phyloP scores from a whole-genome alignment of 2,797 vertebrate genomes.

The Astyanax mexicanus region DNA sequence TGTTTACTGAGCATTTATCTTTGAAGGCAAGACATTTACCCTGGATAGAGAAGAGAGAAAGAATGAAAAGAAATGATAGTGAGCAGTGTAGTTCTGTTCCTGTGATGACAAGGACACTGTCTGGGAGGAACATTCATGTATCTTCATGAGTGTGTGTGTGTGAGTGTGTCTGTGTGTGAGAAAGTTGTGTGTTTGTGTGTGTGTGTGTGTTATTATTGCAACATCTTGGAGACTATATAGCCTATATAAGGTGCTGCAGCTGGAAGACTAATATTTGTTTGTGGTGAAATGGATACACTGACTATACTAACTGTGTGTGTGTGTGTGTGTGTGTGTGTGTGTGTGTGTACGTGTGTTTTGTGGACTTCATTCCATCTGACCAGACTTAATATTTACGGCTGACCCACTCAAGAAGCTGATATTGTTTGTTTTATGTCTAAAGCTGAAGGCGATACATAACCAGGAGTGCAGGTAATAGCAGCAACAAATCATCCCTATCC shows the following conservation, averaged over 20 bases:
- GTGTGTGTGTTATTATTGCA: background rate
- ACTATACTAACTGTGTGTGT: conserved; percentile 31
- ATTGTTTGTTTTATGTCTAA: conserved; percentile 39
- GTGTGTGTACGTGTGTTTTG: conserved; percentile 7
- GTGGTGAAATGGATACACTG: conserved; percentile 20
- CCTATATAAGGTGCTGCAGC: background rate
- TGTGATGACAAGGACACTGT: background rate
- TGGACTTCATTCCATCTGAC: conserved; percentile 26
- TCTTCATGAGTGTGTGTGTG: background rate
- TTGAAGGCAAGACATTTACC: background rate
- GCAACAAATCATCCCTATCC: conserved; percentile 4
- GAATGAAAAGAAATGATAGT: background rate
- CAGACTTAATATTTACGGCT: conserved; percentile 67
- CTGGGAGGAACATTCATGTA: background rate
- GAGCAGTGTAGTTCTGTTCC: background rate
- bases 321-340: conserved; percentile 15
- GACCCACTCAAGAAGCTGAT: conserved; percentile 47
- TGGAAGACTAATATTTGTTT: conserved; percentile 26
- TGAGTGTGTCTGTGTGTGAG: background rate
- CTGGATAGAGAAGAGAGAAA: background rate
- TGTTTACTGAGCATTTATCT: too few relatives aligned
- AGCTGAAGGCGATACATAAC: conserved; percentile 21
- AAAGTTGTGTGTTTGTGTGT: too few relatives aligned
- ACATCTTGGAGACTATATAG: background rate
- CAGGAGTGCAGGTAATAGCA: conserved; percentile 3